phyloP scores from a whole-genome alignment of 2,113 vertebrate genomes.

The Epinephelus lanceolatus region DNA sequence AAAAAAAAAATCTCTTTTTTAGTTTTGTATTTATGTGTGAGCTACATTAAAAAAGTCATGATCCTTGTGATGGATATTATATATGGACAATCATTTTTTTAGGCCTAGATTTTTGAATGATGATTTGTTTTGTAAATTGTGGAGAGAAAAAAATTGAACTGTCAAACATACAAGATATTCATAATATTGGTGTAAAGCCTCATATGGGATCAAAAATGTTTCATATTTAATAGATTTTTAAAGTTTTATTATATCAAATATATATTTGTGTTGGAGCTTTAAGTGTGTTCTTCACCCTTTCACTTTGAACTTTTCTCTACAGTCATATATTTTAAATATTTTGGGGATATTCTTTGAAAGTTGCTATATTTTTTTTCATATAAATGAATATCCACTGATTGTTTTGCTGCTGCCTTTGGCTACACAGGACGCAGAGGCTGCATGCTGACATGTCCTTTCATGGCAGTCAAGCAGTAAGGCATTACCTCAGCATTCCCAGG shows the following conservation, averaged over 20 bases:
- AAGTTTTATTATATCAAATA: neutral
- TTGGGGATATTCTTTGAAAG: neutral
- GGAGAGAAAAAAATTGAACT: neutral
- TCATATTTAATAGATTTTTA: too few species aligned
- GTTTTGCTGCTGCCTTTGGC: neutral
- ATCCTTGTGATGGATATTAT: neutral
- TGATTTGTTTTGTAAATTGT: neutral
- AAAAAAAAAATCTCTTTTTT: neutral
- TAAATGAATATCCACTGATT: neutral
- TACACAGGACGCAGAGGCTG: constrained; percentile 13
- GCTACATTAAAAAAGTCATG: neutral
- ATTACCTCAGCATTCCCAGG: constrained; percentile 64
- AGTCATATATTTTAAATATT: neutral
- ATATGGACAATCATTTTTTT: neutral
- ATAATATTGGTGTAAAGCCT: neutral
- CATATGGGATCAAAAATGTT: neutral
- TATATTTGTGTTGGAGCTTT: neutral
- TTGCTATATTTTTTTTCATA: neutral
- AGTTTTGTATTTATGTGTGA: neutral
- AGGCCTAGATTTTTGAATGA: neutral
- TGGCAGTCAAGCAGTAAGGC: constrained; percentile 47
- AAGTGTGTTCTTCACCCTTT: neutral
- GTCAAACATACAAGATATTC: neutral
- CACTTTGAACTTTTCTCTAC: too few species aligned
- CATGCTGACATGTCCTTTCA: constrained; percentile 63